Evolutionary conservation across 2,888 invertebrate species (phyloP), one percentile per base, ranked within the genome.

Genomic region (Thereva unica): DNA sequence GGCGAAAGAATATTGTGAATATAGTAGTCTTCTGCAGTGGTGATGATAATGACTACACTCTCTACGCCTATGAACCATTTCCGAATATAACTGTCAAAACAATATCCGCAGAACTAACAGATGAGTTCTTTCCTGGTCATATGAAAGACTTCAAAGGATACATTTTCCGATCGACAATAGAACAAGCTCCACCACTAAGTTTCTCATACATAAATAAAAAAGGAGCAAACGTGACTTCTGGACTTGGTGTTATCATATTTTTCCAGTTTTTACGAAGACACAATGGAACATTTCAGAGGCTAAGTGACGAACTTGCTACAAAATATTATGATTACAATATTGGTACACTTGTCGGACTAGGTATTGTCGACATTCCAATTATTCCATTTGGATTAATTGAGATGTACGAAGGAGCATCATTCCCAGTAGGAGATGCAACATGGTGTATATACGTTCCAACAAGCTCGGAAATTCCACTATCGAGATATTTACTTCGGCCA

Each of bases 11-110:
- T 34, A 45, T 67, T 10, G 42, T 67, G 10, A 67, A 67, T 52
- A 41, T 52, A 37, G 53, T 50, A 37, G 23, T 42, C 1, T 5
- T 56, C 1, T 1, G 23, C 41, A 4, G n/a, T 5, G 10, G 23
- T 9, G 4, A 5, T 40, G 7, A 55, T 7, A 35, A 37, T 35
- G 37, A 4, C 5, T 8, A 41, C 10, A 34, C 37, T 8, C 42
- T 66, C n/a, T 66, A 44, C 40, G 23, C 45, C 23, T 64, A 42
- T 56, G n/a, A 47, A 9, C 63, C 67, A 12, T 67, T 67, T 50
- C 55, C 54, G 23, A 8, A 52, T 1, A 38, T 61, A 5, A 12
- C 41, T 50, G 8, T 67, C 2, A 5, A 49, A 8, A 56, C 63
- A 37, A 4, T 52, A 12, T 23, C 41, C n/a, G 12, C 37, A 37